Conservation (phyloP, 2,797 vertebrate genomes). For the Pampus argenteus region DNA sequence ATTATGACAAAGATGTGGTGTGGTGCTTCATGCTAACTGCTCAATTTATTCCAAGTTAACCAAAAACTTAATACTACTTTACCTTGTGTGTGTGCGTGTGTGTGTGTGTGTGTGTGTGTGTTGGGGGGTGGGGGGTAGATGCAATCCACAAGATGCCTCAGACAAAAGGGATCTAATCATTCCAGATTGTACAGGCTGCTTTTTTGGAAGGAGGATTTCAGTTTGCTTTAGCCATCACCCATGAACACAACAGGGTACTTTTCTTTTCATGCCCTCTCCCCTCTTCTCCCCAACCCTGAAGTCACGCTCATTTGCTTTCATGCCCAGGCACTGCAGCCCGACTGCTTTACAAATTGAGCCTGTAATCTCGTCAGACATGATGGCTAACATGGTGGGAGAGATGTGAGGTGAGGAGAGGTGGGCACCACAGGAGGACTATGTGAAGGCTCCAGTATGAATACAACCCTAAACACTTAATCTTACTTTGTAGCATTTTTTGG, state of each 20-base stretch:
- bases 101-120: slow-evolving; percentile 9
- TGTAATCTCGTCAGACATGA: slow-evolving; percentile 85
- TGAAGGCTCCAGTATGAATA: slow-evolving; percentile 35
- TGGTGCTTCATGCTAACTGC: not conserved
- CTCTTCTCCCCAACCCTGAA: slow-evolving; percentile 40
- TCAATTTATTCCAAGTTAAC: not conserved
- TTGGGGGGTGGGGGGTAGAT: not conserved
- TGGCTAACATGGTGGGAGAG: slow-evolving; percentile 70
- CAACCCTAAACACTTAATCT: slow-evolving; percentile 46
- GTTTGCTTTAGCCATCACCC: slow-evolving; percentile 75
- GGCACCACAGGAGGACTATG: slow-evolving; percentile 35
- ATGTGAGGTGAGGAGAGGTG: slow-evolving; percentile 44
- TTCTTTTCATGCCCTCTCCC: slow-evolving; percentile 60
- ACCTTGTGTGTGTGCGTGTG: not conserved
- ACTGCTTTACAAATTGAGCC: slow-evolving; percentile 72
- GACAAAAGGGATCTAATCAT: slow-evolving; percentile 84
- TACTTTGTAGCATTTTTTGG: slow-evolving; percentile 12
- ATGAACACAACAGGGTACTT: slow-evolving; percentile 73
- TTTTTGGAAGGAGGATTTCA: slow-evolving; percentile 65
- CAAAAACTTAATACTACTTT: not conserved
- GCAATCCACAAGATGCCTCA: slow-evolving; percentile 76
- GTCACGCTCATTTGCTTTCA: slow-evolving; percentile 73
- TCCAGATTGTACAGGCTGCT: slow-evolving; percentile 83
- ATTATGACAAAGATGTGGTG: not conserved
- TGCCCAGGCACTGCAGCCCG: slow-evolving; percentile 43